Conservation (phyloP, 2,797 vertebrate species). For the Semotilus atromaculatus region DNA sequence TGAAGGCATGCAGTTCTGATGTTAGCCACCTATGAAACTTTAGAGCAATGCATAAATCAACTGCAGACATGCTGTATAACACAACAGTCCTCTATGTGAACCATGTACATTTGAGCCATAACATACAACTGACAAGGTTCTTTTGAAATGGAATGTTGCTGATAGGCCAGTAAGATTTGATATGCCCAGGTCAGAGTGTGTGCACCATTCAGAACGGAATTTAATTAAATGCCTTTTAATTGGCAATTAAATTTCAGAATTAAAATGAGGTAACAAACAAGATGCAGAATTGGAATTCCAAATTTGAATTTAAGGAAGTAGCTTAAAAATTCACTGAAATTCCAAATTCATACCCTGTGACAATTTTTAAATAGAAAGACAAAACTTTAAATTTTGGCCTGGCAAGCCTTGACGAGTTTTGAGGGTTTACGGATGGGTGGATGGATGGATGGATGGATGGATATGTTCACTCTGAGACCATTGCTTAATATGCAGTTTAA, state of each 20-base stretch:
- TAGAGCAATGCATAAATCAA: constrained; percentile 35
- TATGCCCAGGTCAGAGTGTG: background rate
- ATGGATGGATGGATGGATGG: background rate
- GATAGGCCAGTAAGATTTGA: background rate
- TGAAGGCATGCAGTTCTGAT: constrained; percentile 49
- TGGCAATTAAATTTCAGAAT: background rate
- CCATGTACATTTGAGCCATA: background rate
- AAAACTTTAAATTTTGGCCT: background rate
- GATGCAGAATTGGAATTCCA: background rate
- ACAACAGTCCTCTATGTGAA: background rate
- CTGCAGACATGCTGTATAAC: background rate
- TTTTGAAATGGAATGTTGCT: constrained; percentile 1
- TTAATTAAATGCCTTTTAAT: background rate
- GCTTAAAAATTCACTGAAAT: background rate
- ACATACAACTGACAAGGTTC: background rate
- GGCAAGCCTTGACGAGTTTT: too few species aligned
- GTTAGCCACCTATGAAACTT: constrained; percentile 35
- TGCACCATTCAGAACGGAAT: background rate
- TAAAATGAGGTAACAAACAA: background rate
- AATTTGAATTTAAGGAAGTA: background rate
- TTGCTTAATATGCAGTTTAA: background rate
- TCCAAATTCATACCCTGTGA: background rate
- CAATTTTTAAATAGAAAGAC: background rate
- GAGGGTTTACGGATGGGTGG: background rate
- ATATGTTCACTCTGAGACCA: too few species aligned